Evolutionary conservation across 2,888 invertebrate genomes (phyloP).

Genomic region (Athetis lepigone): DNA sequence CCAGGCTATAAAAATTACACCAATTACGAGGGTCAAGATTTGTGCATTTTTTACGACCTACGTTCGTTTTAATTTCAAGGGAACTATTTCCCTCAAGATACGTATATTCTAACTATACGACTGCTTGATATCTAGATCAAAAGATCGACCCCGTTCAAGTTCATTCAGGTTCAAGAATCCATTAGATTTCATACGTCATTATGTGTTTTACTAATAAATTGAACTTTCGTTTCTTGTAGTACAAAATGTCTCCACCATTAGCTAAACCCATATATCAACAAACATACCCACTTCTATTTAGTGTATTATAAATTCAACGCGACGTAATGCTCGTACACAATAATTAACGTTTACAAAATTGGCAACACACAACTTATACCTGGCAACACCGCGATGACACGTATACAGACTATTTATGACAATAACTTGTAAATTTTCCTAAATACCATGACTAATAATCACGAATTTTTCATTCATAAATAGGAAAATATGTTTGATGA

Average conservation of each 20-base stretch:
- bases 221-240: background rate
- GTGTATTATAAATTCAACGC: constrained; percentile 42
- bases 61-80: background rate
- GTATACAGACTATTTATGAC: constrained; percentile 48
- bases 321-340: constrained; percentile 38
- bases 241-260: constrained; percentile 7
- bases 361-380: constrained; percentile 58
- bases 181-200: constrained; percentile 31
- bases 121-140: background rate
- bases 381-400: constrained; percentile 60
- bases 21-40: background rate
- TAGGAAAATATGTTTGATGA: constrained; percentile 3
- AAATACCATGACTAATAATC: background rate
- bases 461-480: constrained; percentile 15
- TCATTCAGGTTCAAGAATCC: constrained; percentile 38
- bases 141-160: constrained; percentile 30
- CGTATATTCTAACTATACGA: background rate
- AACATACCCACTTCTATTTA: constrained; percentile 30
- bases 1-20: too few relatives aligned
- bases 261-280: constrained; percentile 12
- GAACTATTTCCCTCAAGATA: background rate
- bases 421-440: constrained; percentile 34
- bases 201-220: constrained; percentile 4
- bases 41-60: background rate
- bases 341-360: constrained; percentile 59